phyloP scores from a whole-genome alignment of 2,797 vertebrate species.

The Danio tinwini region DNA sequence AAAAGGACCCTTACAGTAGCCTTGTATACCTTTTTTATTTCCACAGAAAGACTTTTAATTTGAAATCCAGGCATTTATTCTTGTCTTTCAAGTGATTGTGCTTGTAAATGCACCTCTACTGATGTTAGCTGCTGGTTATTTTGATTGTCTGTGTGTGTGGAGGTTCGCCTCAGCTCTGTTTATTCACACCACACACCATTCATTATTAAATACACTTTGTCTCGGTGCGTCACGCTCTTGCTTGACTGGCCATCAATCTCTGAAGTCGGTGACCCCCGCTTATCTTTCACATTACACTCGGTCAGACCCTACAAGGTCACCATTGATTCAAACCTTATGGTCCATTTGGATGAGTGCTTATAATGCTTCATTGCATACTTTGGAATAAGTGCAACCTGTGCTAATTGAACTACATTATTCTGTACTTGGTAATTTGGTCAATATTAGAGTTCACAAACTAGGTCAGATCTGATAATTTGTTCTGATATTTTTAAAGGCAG shows the following conservation, averaged over 20 bases:
- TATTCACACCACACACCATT: slow-evolving; percentile 36
- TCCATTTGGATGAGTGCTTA: slow-evolving; percentile 14
- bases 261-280: not conserved
- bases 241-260: not conserved
- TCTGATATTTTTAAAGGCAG: slow-evolving; percentile 15
- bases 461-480: not conserved
- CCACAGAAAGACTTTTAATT: not conserved
- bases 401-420: not conserved
- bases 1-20: not conserved
- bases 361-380: slow-evolving; percentile 3
- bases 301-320: slow-evolving; percentile 13
- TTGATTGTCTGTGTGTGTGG: not conserved
- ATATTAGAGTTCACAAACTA: not conserved
- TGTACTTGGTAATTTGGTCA: not conserved
- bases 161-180: slow-evolving; percentile 19
- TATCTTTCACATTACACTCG: slow-evolving; percentile 23
- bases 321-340: not conserved
- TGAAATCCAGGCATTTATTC: not conserved
- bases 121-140: not conserved
- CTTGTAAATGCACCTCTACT: slow-evolving; percentile 9
- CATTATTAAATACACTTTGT: slow-evolving; percentile 12
- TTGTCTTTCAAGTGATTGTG: not conserved
- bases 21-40: not conserved
- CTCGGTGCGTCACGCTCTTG: slow-evolving; percentile 24
- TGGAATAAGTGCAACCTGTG: slow-evolving; percentile 1